These are phyloP conservation scores for Beris chalybata DNA, from an alignment of 2,888 invertebrate genomes.

Conservation along the genomic window DNA sequence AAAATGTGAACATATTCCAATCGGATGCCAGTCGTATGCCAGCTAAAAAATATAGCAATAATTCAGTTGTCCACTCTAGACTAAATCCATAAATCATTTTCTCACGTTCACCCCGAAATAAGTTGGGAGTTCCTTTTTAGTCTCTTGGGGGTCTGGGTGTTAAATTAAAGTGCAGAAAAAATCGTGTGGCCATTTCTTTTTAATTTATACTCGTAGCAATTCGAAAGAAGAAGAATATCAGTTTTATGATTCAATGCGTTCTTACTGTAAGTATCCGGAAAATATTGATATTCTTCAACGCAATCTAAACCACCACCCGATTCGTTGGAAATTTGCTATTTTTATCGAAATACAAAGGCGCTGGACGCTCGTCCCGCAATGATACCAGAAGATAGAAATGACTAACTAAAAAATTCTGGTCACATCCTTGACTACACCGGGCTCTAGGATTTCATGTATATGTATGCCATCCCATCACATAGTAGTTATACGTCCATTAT, in stretches of 20 bases:
- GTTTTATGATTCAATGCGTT: neutral
- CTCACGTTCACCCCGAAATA: slow-evolving; percentile 15
- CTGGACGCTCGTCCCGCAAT: neutral
- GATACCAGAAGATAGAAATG: too few relatives aligned
- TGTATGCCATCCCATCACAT: slow-evolving; percentile 6
- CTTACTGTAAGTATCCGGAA: neutral
- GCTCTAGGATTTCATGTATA: neutral
- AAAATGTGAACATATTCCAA: too few relatives aligned
- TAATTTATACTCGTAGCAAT: slow-evolving; percentile 27
- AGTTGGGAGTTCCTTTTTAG: slow-evolving; percentile 8
- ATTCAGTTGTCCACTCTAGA: too few relatives aligned
- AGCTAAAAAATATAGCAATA: too few relatives aligned
- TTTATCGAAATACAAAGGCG: neutral
- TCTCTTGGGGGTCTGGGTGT: slow-evolving; percentile 14
- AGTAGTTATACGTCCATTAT: slow-evolving; percentile 23
- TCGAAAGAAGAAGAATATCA: neutral
- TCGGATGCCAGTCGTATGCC: too few relatives aligned
- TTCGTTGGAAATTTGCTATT: slow-evolving; percentile 6
- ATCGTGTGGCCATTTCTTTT: slow-evolving; percentile 7
- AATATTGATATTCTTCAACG: neutral
- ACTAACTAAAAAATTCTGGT: slow-evolving; percentile 19
- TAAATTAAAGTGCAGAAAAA: slow-evolving; percentile 21
- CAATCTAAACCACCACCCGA: neutral
- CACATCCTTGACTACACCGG: slow-evolving; percentile 8
- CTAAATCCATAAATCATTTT: slow-evolving; percentile 25